phyloP scores from a whole-genome alignment of 2,888 invertebrate genomes.

The Troides oblongomaculatus region DNA sequence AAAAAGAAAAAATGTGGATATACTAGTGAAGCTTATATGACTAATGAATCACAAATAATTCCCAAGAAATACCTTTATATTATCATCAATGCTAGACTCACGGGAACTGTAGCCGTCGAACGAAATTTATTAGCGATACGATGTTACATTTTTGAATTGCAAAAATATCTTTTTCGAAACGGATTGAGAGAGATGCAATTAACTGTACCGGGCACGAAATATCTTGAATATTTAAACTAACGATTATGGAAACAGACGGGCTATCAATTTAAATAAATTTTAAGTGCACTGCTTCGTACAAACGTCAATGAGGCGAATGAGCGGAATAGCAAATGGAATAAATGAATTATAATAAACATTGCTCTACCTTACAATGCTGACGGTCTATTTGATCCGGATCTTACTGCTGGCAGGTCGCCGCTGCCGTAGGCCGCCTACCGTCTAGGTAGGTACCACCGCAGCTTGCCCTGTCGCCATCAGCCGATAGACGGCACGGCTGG shows the following conservation, averaged over 20 bases:
- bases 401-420: no score
- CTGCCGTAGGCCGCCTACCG: no score
- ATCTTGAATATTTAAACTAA: slow-evolving; percentile 31
- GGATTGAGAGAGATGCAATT: slow-evolving; percentile 23
- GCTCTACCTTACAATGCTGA: background rate
- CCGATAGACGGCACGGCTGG: no score
- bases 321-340: slow-evolving; percentile 40
- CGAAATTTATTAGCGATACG: no score
- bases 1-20: no score
- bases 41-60: no score
- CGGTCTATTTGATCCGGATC: background rate
- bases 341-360: slow-evolving; percentile 37
- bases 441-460: no score
- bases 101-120: no score
- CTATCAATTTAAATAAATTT: slow-evolving; percentile 41
- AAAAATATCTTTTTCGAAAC: slow-evolving; percentile 19
- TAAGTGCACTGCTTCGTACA: slow-evolving; percentile 47
- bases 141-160: slow-evolving; percentile 17
- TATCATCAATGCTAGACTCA: no score
- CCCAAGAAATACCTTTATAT: no score
- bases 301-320: slow-evolving; percentile 40
- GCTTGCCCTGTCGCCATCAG: no score
- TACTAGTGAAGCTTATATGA: no score
- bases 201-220: slow-evolving; percentile 31
- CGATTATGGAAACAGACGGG: slow-evolving; percentile 30